Evolutionary conservation across 2,797 vertebrate species (phyloP).

Genomic region (Molossus alvarezi): DNA sequence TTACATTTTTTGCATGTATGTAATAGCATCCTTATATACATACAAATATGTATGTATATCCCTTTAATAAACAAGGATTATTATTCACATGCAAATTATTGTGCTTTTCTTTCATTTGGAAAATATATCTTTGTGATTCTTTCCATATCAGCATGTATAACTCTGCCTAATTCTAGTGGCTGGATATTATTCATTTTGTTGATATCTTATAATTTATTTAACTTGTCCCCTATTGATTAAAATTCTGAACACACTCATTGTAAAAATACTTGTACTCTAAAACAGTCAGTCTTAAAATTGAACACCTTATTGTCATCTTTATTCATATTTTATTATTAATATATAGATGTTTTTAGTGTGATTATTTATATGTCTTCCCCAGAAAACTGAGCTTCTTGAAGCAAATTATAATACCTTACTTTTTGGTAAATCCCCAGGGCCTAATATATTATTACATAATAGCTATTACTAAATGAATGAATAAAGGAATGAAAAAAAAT

Average conservation of each 20-base stretch:
- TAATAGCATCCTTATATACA: neutral
- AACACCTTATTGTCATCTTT: neutral
- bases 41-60: neutral
- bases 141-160: neutral
- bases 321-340: conserved; percentile 16
- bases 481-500: neutral
- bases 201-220: neutral
- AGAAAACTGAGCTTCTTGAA: conserved; percentile 41
- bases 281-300: neutral
- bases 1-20: neutral
- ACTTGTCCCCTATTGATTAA: neutral
- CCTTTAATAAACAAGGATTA: neutral
- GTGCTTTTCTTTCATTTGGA: conserved; percentile 7
- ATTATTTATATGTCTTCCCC: neutral
- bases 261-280: neutral
- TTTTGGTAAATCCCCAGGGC: neutral
- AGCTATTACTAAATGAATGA: neutral
- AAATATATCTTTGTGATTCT: neutral
- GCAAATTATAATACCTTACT: neutral
- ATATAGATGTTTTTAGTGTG: neutral
- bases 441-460: neutral
- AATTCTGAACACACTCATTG: conserved; percentile 1
- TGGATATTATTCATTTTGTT: neutral
- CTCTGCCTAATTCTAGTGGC: neutral
- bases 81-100: neutral